Base-by-base conservation (phyloP, 1,140 invertebrate species). In the Galleria mellonella region DNA sequence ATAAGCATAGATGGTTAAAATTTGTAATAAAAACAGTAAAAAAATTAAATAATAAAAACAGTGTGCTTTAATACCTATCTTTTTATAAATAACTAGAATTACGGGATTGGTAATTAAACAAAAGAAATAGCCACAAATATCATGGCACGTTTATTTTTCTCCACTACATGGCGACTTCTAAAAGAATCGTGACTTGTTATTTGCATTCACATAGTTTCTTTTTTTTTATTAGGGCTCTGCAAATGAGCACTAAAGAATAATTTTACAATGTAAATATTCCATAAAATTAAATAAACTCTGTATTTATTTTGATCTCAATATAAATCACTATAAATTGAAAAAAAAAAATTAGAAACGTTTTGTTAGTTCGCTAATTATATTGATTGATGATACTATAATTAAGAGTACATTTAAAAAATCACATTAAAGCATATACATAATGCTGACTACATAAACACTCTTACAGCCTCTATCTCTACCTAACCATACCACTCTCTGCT, bases 131-230 rank as follows among this genome's bases (percentile, higher is more conserved):
- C 83, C 82, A 87, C 83, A 85, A 86, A 87, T 86, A 79, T 85
- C 79, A 86, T 87, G 86, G 86, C 86, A 87, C 86, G 84, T 86
- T 87, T 87, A 86, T 87, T 87, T 84, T 83, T 86, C 78, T 86
- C 79, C 83, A 86, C 86, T 87, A 87, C 86, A 87, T 87, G 86
- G 86, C 84, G 82, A 87, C 74, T 76, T 85, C 83, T 86, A 86
- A 86, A 85, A 86, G 85, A 86, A 86, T 84, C 83, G 73, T 86
- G 83, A 84, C 82, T 85, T 74, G 74, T 82, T 83, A 81, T 79
- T 81, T 83, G 76, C 71, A 79, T 81, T 76, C 70, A 83, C 72
- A 81, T 77, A 83, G 53, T 72, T 75, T 75, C 62, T 72, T 70
- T 77, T 6, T 23, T 77, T 81, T 75, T 69, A 78, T 69, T 82